These are phyloP conservation scores for Tetrapedia diversipes DNA, from an alignment of 2,888 invertebrate species.

Conservation along the genomic window DNA sequence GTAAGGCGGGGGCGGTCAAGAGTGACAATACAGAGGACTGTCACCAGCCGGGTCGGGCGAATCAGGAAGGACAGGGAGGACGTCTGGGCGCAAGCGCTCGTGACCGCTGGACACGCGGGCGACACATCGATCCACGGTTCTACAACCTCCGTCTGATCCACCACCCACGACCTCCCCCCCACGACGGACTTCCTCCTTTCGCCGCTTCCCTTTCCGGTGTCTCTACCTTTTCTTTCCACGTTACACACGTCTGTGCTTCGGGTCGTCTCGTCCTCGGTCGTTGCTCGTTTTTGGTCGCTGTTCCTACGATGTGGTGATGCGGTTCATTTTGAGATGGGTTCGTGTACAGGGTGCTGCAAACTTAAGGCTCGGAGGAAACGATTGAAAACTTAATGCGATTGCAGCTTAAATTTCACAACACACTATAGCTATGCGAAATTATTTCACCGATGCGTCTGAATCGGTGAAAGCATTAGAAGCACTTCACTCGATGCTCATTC, in stretches of 20 bases:
- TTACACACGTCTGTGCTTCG: slow-evolving; percentile 27
- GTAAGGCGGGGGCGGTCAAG: slow-evolving; percentile 56
- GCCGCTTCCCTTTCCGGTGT: slow-evolving; percentile 60
- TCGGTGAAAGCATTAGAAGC: slow-evolving; percentile 4
- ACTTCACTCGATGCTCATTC: slow-evolving; percentile 7
- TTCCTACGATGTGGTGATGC: too few relatives aligned
- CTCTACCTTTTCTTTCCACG: slow-evolving; percentile 58
- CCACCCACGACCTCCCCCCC: slow-evolving; percentile 51
- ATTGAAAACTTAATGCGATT: too few relatives aligned
- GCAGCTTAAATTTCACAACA: neutral
- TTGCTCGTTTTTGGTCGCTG: slow-evolving; percentile 2
- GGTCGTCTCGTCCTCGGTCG: slow-evolving; percentile 5
- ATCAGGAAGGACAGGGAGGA: slow-evolving; percentile 73
- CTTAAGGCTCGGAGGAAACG: neutral
- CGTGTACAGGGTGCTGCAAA: neutral
- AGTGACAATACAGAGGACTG: slow-evolving; percentile 73
- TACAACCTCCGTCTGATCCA: slow-evolving; percentile 74
- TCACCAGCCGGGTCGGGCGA: slow-evolving; percentile 74
- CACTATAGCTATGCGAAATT: neutral
- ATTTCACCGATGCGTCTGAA: slow-evolving; percentile 9
- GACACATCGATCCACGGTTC: slow-evolving; percentile 81
- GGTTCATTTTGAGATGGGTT: too few relatives aligned
- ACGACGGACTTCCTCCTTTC: slow-evolving; percentile 53
- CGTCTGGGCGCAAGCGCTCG: slow-evolving; percentile 78
- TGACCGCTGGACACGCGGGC: slow-evolving; percentile 79